phyloP scores from a whole-genome alignment of 1,140 invertebrate species.

The Aphidius gifuensis region DNA sequence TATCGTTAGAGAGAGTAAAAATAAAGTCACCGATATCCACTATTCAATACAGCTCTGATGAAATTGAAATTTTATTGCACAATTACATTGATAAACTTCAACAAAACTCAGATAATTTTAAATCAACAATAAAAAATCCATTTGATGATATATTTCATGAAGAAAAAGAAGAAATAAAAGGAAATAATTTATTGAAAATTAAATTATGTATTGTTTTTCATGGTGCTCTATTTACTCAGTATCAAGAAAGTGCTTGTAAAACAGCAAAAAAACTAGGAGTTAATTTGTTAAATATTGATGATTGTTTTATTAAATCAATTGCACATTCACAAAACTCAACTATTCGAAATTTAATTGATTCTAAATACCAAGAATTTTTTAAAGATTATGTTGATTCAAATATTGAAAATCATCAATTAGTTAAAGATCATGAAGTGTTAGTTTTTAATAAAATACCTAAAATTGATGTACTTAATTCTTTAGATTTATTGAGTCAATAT shows the following conservation, averaged over 20 bases:
- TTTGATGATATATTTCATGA: constrained; percentile 33
- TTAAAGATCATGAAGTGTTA: constrained; percentile 2
- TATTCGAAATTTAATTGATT: constrained; percentile 33
- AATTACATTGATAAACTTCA: constrained; percentile 36
- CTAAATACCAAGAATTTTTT: constrained; percentile 24
- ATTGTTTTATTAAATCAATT: constrained; percentile 31
- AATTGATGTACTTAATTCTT: constrained; percentile 22
- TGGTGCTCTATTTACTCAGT: constrained; percentile 42
- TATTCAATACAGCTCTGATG: constrained; percentile 14
- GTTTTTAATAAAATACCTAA: constrained; percentile 25
- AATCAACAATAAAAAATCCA: constrained; percentile 34
- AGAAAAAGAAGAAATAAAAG: constrained; percentile 11
- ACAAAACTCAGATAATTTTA: constrained; percentile 25
- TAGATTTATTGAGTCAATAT: constrained; percentile 34
- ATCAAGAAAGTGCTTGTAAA: constrained; percentile 38
- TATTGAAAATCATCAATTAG: no score
- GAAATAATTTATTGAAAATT: constrained; percentile 17
- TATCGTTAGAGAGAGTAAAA: no score
- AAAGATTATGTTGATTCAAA: no score
- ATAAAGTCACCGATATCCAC: not conserved
- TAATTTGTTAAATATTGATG: constrained; percentile 35
- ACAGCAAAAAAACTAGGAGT: constrained; percentile 29
- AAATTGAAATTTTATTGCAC: constrained; percentile 28
- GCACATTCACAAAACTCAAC: constrained; percentile 25
- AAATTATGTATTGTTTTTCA: constrained; percentile 40